Conservation (phyloP, 2,113 vertebrate genomes). For the Cisticola juncidis region DNA sequence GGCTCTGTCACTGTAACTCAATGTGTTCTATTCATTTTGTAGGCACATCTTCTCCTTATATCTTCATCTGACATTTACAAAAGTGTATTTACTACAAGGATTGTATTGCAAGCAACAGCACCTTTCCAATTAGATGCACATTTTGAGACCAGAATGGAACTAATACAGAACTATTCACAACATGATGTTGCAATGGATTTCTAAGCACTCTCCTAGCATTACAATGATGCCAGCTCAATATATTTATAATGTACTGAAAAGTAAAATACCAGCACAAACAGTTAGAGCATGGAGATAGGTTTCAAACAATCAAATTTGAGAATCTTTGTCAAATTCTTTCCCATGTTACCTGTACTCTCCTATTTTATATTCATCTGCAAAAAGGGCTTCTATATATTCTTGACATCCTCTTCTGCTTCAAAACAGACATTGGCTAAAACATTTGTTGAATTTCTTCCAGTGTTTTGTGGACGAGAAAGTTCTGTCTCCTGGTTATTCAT, state of each 20-base stretch:
- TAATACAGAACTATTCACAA: not conserved
- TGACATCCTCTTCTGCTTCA: not conserved
- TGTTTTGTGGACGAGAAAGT: not conserved
- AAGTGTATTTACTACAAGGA: not conserved
- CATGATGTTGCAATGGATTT: not conserved
- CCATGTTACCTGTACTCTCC: not conserved
- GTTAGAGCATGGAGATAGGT: not conserved
- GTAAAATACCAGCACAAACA: not conserved
- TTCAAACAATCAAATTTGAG: not conserved
- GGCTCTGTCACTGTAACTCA: constrained; percentile 24
- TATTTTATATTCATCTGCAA: not conserved
- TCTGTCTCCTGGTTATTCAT: not conserved
- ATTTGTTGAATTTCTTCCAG: not conserved
- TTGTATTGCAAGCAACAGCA: not conserved
- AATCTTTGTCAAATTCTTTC: not conserved
- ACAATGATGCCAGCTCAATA: not conserved
- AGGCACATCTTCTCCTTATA: constrained; percentile 3
- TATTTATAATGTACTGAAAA: not conserved
- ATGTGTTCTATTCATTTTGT: constrained; percentile 24
- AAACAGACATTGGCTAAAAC: not conserved
- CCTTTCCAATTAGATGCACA: constrained; percentile 9
- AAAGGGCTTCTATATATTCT: not conserved
- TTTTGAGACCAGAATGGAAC: constrained; percentile 5
- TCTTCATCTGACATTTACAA: constrained; percentile 37
- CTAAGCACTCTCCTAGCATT: not conserved